A percentile compares a stretch with the other conserved stretches of the same genome.
Evolutionary conservation across 2,797 vertebrate genomes (phyloP).

Genomic region (Malurus leucopterus): DNA sequence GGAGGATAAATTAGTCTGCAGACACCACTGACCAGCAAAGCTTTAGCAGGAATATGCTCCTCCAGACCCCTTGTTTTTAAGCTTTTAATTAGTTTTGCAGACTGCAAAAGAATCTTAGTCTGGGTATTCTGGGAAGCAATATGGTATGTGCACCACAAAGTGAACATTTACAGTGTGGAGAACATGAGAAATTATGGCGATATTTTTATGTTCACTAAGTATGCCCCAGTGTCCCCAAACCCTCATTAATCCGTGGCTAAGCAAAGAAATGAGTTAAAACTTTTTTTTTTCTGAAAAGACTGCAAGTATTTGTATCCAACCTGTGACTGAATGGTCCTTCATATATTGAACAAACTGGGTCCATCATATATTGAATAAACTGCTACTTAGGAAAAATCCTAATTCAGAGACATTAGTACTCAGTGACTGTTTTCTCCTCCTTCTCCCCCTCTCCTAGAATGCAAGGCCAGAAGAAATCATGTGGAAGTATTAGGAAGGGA

Average conservation of each 20-base stretch:
- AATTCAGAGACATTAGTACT: neutral
- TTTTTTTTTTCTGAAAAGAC: neutral
- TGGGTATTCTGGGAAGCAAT: neutral
- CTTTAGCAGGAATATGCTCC: neutral
- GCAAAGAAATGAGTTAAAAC: neutral
- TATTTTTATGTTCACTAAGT: neutral
- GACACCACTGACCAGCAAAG: neutral
- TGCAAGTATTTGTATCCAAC: neutral
- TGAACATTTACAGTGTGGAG: neutral
- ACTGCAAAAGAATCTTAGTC: neutral
- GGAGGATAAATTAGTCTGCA: neutral
- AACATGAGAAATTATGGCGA: neutral
- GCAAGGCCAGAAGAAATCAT: neutral
- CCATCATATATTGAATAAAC: neutral
- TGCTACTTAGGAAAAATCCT: neutral
- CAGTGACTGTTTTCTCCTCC: neutral
- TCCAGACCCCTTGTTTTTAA: neutral
- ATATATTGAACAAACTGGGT: neutral
- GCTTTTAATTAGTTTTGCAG: neutral
- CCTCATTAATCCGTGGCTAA: neutral
- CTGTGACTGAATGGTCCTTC: neutral
- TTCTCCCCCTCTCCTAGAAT: neutral
- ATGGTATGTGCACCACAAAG: neutral
- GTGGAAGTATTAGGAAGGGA: neutral
- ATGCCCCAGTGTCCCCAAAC: neutral